Evolutionary conservation across 2,113 vertebrate species (phyloP).

Genomic region (Phainopepla nitens): DNA sequence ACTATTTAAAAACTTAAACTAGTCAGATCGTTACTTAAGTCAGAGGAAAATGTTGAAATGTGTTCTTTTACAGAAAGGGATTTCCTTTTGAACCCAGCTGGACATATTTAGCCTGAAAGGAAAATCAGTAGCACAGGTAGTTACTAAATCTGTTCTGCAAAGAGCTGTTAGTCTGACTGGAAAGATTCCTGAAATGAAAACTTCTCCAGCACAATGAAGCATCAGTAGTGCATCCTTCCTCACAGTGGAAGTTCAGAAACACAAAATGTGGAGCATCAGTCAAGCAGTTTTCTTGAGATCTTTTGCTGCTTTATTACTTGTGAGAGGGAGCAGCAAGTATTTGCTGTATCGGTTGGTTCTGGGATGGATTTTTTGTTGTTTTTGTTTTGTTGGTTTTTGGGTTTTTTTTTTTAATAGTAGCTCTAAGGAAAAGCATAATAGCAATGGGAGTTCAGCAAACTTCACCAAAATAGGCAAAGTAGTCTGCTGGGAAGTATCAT

Average conservation of each 20-base stretch:
- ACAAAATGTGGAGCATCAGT: background rate
- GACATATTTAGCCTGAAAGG: background rate
- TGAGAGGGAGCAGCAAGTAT: background rate
- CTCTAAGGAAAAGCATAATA: background rate
- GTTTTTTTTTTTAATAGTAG: background rate
- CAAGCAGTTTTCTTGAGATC: background rate
- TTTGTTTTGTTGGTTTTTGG: background rate
- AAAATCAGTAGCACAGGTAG: background rate
- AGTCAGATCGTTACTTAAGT: background rate
- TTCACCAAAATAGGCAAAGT: background rate
- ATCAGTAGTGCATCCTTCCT: background rate
- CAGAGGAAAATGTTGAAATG: background rate
- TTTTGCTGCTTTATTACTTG: background rate
- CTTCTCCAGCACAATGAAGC: background rate
- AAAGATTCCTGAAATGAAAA: background rate
- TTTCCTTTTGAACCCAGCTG: background rate
- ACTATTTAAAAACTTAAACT: background rate
- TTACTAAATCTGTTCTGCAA: background rate
- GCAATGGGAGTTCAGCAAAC: background rate
- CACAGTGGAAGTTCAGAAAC: background rate
- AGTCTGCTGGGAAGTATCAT: constrained; percentile 10
- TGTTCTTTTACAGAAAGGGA: background rate
- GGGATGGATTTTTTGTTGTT: background rate
- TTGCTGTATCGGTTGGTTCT: background rate
- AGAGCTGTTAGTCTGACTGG: background rate